Percentiles rank a stretch among this genome's conserved stretches.
Evolutionary conservation across 2,797 vertebrate species (phyloP).

Genomic region (Lepilemur septentrionalis): DNA sequence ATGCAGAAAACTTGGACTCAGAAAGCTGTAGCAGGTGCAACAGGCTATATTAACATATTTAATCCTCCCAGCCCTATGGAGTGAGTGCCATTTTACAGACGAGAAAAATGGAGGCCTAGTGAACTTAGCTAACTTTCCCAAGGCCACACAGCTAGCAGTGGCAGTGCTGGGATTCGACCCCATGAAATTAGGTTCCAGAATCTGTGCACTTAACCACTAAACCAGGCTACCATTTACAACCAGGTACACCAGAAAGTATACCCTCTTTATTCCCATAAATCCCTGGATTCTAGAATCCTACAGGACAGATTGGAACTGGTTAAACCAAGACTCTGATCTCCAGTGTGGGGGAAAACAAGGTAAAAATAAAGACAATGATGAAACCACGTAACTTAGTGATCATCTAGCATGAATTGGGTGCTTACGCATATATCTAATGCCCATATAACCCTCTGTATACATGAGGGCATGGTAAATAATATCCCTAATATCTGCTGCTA

Average conservation of each 20-base stretch:
- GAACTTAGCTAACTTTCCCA: not conserved
- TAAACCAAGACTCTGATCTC: not conserved
- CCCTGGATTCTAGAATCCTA: not conserved
- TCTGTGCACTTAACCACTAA: not conserved
- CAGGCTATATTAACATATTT: not conserved
- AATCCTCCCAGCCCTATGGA: not conserved
- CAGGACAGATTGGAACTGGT: not conserved
- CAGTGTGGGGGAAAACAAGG: not conserved
- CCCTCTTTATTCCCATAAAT: not conserved
- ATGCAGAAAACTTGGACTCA: not conserved
- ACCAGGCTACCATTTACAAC: not conserved
- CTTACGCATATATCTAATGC: not conserved
- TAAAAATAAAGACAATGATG: not conserved
- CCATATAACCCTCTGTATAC: not conserved
- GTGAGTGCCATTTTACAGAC: not conserved
- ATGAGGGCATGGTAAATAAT: not conserved
- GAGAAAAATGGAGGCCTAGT: not conserved
- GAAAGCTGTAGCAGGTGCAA: not conserved
- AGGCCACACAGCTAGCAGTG: not conserved
- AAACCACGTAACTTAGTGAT: not conserved
- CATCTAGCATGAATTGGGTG: not conserved
- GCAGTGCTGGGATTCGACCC: not conserved
- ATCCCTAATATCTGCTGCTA: not conserved
- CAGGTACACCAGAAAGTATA: not conserved
- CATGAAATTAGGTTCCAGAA: not conserved